phyloP scores from a whole-genome alignment of 2,797 vertebrate species.

The Halcyon chelicuti region DNA sequence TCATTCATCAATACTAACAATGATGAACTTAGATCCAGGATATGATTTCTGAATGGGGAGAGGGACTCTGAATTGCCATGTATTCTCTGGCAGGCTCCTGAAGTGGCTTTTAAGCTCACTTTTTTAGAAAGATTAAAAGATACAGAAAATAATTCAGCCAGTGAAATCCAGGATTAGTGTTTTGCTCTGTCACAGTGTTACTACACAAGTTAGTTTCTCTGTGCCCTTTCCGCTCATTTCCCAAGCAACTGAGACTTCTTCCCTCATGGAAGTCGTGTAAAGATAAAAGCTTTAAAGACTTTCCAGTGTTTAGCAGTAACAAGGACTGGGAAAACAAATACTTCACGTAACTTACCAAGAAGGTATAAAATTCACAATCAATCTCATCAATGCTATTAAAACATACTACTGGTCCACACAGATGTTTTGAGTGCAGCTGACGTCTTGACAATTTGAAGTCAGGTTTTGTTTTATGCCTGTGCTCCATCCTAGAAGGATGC shows the following conservation, averaged over 20 bases:
- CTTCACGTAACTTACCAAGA: background rate
- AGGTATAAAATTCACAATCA: background rate
- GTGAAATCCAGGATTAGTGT: background rate
- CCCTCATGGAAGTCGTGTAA: background rate
- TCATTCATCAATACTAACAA: background rate
- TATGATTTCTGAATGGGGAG: background rate
- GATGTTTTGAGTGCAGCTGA: background rate
- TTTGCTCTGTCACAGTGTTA: background rate
- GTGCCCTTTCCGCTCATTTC: background rate
- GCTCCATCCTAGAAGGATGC: background rate
- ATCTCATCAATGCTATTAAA: background rate
- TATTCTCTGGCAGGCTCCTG: background rate
- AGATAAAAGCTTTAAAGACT: background rate
- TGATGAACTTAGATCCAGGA: background rate
- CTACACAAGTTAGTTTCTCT: background rate
- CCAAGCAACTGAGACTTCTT: background rate
- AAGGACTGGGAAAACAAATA: background rate
- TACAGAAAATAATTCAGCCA: background rate
- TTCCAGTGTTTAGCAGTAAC: background rate
- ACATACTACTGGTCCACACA: background rate
- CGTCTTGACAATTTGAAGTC: background rate
- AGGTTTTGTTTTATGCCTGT: background rate
- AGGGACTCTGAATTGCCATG: background rate
- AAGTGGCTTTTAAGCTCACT: background rate
- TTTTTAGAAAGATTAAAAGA: background rate